Percentiles rank a stretch among this genome's conserved stretches.
These are phyloP conservation scores for Drosophila merina DNA, from an alignment of 2,888 invertebrate genomes.

Conservation along the genomic window DNA sequence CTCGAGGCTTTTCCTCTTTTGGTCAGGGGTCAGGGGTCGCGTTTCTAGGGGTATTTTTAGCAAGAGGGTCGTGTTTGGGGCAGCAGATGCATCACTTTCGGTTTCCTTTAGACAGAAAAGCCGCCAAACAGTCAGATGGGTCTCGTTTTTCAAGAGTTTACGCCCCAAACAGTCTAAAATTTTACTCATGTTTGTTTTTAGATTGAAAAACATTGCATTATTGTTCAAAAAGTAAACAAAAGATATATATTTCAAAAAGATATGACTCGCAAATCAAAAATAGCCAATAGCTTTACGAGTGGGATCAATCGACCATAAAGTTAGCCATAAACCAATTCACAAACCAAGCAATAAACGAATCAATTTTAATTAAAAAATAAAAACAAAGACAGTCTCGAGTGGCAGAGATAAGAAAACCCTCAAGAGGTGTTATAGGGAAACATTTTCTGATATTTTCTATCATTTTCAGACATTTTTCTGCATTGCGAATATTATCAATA, in stretches of 20 bases:
- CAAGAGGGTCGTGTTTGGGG: slow-evolving; percentile 42
- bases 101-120: slow-evolving; percentile 35
- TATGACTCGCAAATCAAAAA: no score
- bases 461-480: neutral
- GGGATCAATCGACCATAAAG: neutral
- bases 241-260: no score
- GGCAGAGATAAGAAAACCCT: slow-evolving; percentile 51
- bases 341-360: no score
- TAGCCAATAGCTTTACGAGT: no score
- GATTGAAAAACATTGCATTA: slow-evolving; percentile 30
- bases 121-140: no score
- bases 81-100: slow-evolving; percentile 72
- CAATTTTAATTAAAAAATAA: slow-evolving; percentile 35
- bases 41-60: slow-evolving; percentile 56
- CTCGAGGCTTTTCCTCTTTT: slow-evolving; percentile 24
- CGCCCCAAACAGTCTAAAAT: no score
- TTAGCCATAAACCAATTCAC: slow-evolving; percentile 3
- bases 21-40: slow-evolving; percentile 3
- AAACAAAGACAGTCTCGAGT: slow-evolving; percentile 54
- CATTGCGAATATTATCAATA: slow-evolving; percentile 9
- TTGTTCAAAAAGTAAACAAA: no score
- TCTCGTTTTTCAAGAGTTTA: slow-evolving; percentile 13
- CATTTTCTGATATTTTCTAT: no score
- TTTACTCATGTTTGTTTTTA: no score
- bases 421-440: slow-evolving; percentile 45